These are phyloP conservation scores for Pitangus sulphuratus DNA, from an alignment of 2,797 vertebrate genomes.

Conservation along the genomic window DNA sequence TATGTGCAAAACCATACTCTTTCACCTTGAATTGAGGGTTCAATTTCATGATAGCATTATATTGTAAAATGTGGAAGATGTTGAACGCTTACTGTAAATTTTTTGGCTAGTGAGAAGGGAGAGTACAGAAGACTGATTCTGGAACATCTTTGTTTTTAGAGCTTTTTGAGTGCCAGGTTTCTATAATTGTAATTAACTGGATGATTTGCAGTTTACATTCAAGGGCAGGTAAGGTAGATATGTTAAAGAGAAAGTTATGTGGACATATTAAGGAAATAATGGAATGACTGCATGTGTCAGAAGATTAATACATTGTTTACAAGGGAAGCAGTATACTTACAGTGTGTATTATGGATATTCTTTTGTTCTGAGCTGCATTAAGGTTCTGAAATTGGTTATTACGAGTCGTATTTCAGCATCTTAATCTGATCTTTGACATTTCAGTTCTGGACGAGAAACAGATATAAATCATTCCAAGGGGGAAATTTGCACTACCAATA, in stretches of 20 bases:
- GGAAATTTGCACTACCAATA: background rate
- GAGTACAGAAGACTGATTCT: background rate
- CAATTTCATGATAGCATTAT: background rate
- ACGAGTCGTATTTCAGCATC: background rate
- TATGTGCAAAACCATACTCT: background rate
- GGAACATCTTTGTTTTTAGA: background rate
- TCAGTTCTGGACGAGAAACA: background rate
- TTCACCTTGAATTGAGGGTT: background rate
- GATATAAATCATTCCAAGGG: background rate
- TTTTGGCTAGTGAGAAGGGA: background rate
- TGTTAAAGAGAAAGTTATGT: background rate
- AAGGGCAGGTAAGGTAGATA: background rate
- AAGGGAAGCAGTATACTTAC: background rate
- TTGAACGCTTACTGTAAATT: background rate
- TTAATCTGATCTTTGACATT: constrained; percentile 19
- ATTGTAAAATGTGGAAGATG: background rate
- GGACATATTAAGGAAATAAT: background rate
- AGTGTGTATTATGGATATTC: background rate
- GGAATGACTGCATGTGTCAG: background rate
- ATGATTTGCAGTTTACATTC: background rate
- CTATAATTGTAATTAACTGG: background rate
- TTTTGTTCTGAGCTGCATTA: background rate
- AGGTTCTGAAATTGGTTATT: background rate
- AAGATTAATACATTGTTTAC: background rate
- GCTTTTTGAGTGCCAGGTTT: background rate